A percentile compares a stretch with the other conserved stretches of the same genome.
These are phyloP conservation scores for Drosophila phalerata DNA, from an alignment of 2,888 invertebrate genomes.

Conservation along the genomic window DNA sequence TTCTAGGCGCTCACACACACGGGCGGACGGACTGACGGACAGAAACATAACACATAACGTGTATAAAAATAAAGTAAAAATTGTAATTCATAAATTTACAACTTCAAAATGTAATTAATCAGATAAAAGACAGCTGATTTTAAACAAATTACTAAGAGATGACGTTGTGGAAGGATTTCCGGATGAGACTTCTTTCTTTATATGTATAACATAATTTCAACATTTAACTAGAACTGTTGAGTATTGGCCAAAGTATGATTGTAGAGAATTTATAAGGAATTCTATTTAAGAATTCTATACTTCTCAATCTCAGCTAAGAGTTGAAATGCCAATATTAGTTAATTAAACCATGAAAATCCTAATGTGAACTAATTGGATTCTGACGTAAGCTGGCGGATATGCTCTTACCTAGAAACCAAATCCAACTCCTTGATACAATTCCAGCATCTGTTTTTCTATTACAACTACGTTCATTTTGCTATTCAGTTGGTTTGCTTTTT, in stretches of 20 bases:
- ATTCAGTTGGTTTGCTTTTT: slow-evolving; percentile 43
- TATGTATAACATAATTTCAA: no score
- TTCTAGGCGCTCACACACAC: no score
- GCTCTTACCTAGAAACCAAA: slow-evolving; percentile 1
- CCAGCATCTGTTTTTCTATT: slow-evolving; percentile 37
- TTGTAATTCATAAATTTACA: no score
- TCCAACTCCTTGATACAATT: slow-evolving; percentile 34
- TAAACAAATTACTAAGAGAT: background rate
- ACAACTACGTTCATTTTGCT: slow-evolving; percentile 38
- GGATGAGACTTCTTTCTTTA: background rate
- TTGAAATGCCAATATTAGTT: slow-evolving; percentile 60
- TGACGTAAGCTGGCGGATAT: slow-evolving; percentile 37
- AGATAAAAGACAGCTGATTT: background rate
- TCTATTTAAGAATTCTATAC: no score
- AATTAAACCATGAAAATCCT: slow-evolving; percentile 77
- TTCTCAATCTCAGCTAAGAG: no score
- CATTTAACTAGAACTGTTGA: no score
- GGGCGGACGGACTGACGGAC: no score
- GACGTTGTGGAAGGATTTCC: background rate
- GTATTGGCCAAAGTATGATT: no score
- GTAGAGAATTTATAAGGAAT: no score
- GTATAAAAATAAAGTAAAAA: no score
- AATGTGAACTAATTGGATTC: slow-evolving; percentile 73
- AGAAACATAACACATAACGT: no score
- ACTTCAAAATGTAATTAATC: background rate